Evolutionary conservation across 2,113 vertebrate species (phyloP).

Genomic region (Gallinago undulata): DNA sequence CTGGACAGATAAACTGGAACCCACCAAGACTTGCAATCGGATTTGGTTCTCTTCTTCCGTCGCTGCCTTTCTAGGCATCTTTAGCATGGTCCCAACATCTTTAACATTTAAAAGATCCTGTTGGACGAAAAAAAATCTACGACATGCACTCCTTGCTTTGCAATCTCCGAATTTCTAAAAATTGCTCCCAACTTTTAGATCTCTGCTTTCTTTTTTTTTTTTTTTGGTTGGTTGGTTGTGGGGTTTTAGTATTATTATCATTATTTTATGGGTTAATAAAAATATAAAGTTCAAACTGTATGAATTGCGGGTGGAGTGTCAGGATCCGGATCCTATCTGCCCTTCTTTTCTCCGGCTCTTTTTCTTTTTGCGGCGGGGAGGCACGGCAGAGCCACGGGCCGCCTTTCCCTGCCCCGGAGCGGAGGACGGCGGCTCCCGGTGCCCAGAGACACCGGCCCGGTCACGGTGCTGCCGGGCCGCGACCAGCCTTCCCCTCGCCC

Average conservation of each 20-base stretch:
- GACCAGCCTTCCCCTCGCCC: neutral
- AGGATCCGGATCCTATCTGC: accelerated
- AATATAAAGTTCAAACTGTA: accelerated
- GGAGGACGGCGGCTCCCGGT: neutral
- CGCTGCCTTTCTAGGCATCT: neutral
- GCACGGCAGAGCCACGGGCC: neutral
- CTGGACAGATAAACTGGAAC: neutral
- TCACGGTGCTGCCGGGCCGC: neutral
- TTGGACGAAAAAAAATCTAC: neutral
- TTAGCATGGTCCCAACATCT: neutral
- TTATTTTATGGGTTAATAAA: neutral
- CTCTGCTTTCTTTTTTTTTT: neutral
- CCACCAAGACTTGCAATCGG: neutral
- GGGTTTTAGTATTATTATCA: neutral
- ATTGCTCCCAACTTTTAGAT: too few species aligned
- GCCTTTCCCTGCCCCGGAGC: neutral
- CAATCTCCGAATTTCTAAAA: too few species aligned
- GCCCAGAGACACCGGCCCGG: neutral
- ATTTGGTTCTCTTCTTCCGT: neutral
- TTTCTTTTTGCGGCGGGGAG: neutral
- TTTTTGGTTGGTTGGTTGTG: neutral
- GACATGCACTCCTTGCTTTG: neutral
- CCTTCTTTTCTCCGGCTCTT: neutral
- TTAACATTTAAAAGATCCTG: neutral
- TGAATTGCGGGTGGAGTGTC: neutral